These are phyloP conservation scores for Acanthoscelides obtectus DNA, from an alignment of 2,888 invertebrate species.

Conservation along the genomic window DNA sequence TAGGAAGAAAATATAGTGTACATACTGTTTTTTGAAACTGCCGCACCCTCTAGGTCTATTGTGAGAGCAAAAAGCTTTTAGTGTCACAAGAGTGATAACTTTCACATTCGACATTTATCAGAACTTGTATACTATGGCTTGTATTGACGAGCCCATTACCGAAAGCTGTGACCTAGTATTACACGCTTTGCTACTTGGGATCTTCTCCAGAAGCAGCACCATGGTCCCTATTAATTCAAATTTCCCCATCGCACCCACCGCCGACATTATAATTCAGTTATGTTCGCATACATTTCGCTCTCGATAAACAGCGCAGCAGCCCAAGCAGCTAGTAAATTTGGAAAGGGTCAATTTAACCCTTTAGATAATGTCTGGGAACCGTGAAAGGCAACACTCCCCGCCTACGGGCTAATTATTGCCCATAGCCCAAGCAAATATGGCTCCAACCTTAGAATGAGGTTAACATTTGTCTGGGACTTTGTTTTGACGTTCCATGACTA, in stretches of 20 bases:
- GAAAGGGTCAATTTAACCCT: not conserved
- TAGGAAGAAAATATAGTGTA: too few relatives aligned
- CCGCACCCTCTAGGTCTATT: too few relatives aligned
- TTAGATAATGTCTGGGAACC: not conserved
- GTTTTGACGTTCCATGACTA: too few relatives aligned
- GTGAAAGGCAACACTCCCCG: not conserved
- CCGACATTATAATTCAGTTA: not conserved
- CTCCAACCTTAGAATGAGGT: too few relatives aligned
- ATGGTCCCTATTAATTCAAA: not conserved
- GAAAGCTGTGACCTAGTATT: not conserved
- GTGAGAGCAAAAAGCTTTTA: too few relatives aligned
- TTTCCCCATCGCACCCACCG: not conserved
- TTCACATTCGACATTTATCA: too few relatives aligned
- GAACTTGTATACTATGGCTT: too few relatives aligned
- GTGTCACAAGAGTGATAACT: too few relatives aligned
- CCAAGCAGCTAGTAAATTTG: not conserved
- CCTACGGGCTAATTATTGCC: not conserved
- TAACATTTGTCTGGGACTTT: too few relatives aligned
- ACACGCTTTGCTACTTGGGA: not conserved
- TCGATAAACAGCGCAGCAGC: not conserved
- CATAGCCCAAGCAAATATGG: too few relatives aligned
- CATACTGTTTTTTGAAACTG: too few relatives aligned
- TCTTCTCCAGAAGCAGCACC: not conserved
- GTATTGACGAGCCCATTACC: not conserved
- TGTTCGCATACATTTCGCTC: not conserved